These are phyloP conservation scores for Meteorus colon DNA, from an alignment of 2,888 invertebrate species.

Conservation along the genomic window DNA sequence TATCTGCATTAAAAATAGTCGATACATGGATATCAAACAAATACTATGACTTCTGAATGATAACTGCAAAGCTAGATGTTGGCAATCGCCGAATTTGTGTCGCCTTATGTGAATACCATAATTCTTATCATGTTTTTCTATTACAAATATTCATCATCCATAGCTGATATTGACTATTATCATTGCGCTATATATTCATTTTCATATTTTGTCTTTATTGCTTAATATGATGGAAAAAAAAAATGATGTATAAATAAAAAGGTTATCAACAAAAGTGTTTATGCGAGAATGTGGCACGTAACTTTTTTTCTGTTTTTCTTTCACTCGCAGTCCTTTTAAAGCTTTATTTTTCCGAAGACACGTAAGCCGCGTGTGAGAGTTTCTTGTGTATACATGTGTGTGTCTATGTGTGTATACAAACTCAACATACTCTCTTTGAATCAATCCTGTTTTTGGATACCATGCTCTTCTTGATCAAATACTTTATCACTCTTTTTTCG, in stretches of 20 bases:
- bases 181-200: not conserved
- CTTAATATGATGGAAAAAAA: not conserved
- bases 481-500: slow-evolving; percentile 46
- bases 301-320: slow-evolving; percentile 24
- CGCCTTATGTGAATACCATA: not conserved
- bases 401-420: not conserved
- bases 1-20: not conserved
- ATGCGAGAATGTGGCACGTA: not conserved
- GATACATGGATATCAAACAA: not conserved
- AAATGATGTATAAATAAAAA: not conserved
- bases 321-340: slow-evolving; percentile 13
- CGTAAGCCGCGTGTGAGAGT: slow-evolving; percentile 22
- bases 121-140: slow-evolving; percentile 5
- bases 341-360: slow-evolving; percentile 18
- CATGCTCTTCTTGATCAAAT: slow-evolving; percentile 61
- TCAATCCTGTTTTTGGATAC: slow-evolving; percentile 53
- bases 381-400: not conserved
- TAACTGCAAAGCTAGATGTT: slow-evolving; percentile 30
- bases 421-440: slow-evolving; percentile 13
- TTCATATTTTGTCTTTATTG: not conserved
- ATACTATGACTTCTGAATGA: slow-evolving; percentile 25
- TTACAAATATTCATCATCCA: not conserved
- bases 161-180: not conserved
- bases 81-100: slow-evolving; percentile 1
- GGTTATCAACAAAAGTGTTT: not conserved